These are phyloP conservation scores for Sminthurinus aureus DNA, from an alignment of 2,888 invertebrate species.

Conservation along the genomic window DNA sequence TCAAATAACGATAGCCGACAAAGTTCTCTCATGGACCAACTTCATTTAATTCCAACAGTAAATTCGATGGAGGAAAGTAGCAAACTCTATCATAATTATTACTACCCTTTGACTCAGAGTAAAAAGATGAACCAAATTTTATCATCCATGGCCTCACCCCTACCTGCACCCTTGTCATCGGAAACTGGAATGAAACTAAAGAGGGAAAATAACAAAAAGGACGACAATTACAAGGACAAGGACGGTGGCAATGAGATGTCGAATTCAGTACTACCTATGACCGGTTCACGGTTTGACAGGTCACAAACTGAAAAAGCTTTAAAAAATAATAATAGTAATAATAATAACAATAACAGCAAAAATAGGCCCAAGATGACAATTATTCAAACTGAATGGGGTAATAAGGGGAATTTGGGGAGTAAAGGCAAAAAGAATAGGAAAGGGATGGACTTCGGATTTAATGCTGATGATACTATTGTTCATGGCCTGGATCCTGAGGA, in stretches of 20 bases:
- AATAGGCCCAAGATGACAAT: neutral
- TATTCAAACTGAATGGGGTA: neutral
- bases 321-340: neutral
- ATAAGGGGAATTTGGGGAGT: neutral
- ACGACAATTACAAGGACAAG: too few species aligned
- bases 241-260: too few species aligned
- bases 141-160: neutral
- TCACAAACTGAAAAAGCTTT: too few species aligned
- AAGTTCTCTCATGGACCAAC: neutral
- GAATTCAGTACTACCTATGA: neutral
- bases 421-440: neutral
- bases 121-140: constrained; percentile 1
- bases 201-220: neutral
- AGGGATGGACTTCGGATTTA: neutral
- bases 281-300: too few species aligned
- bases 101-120: constrained; percentile 26
- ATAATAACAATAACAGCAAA: neutral
- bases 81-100: constrained; percentile 5
- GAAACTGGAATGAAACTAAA: neutral
- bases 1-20: neutral
- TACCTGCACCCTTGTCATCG: too few species aligned
- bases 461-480: neutral
- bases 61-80: constrained; percentile 16
- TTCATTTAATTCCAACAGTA: neutral
- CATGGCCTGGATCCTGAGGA: neutral